A percentile compares a stretch with the other conserved stretches of the same genome.
These are phyloP conservation scores for Pegoplata infirma DNA, from an alignment of 2,888 invertebrate genomes.

Conservation along the genomic window DNA sequence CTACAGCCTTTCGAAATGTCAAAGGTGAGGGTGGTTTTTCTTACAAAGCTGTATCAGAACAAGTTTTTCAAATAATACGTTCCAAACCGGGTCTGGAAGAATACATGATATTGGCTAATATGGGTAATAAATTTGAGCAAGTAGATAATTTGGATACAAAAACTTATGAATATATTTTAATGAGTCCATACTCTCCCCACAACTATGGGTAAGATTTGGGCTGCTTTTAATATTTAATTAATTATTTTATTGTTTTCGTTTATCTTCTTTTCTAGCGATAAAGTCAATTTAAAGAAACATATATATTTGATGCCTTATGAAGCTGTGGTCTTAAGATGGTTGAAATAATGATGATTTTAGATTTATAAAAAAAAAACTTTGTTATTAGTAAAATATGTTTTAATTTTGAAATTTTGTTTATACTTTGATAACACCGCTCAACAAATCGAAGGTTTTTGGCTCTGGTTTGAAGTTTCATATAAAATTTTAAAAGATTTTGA, in stretches of 20 bases:
- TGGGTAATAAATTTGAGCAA: slow-evolving; percentile 70
- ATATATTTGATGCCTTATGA: slow-evolving; percentile 71
- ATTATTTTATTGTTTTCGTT: too few relatives aligned
- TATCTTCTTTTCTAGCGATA: slow-evolving; percentile 66
- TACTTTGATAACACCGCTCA: too few relatives aligned
- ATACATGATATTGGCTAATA: slow-evolving; percentile 71
- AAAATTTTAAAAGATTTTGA: too few relatives aligned
- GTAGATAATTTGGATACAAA: slow-evolving; percentile 65
- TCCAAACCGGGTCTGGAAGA: slow-evolving; percentile 68
- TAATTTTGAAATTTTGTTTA: too few relatives aligned
- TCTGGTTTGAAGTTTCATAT: too few relatives aligned
- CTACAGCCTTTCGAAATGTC: slow-evolving; percentile 73
- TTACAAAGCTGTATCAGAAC: slow-evolving; percentile 70
- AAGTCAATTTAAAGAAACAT: slow-evolving; percentile 63
- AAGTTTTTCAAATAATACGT: slow-evolving; percentile 73
- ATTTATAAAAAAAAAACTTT: neutral
- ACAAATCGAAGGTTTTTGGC: too few relatives aligned
- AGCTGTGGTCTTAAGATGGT: slow-evolving; percentile 71
- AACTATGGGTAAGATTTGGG: slow-evolving; percentile 71
- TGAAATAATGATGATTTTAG: slow-evolving; percentile 48
- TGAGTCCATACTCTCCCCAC: slow-evolving; percentile 69
- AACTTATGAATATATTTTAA: slow-evolving; percentile 69
- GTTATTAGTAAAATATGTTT: too few relatives aligned
- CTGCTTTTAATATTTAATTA: too few relatives aligned
- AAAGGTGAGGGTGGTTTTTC: slow-evolving; percentile 69